These are phyloP conservation scores for Andrena praecox DNA, from an alignment of 2,888 invertebrate genomes.

Conservation along the genomic window DNA sequence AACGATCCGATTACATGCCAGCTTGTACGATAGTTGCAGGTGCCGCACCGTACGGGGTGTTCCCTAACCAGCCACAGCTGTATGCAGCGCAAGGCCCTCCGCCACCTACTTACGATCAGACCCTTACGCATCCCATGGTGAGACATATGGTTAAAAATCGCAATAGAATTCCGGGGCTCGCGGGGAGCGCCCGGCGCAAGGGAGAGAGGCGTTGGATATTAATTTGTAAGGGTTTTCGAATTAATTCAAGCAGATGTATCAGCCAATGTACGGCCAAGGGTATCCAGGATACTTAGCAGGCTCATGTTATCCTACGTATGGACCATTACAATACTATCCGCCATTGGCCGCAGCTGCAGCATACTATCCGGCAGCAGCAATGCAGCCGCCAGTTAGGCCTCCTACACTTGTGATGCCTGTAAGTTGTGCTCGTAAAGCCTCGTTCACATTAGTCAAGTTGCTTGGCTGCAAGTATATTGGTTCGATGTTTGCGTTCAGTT, in stretches of 20 bases:
- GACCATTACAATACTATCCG: slow-evolving; percentile 91
- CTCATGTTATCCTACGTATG: slow-evolving; percentile 90
- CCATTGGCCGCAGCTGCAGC: slow-evolving; percentile 89
- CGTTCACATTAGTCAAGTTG: background rate
- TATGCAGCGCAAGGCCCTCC: slow-evolving; percentile 90
- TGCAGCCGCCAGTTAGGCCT: slow-evolving; percentile 87
- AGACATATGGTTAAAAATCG: slow-evolving; percentile 5
- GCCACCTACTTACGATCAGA: slow-evolving; percentile 89
- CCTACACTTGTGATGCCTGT: slow-evolving; percentile 93
- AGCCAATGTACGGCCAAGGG: slow-evolving; percentile 90
- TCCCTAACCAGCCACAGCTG: slow-evolving; percentile 87
- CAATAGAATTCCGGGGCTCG: no score
- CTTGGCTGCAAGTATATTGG: no score
- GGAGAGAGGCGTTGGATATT: background rate
- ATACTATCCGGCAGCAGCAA: slow-evolving; percentile 87
- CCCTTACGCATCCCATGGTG: slow-evolving; percentile 88
- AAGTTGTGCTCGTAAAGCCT: slow-evolving; percentile 78
- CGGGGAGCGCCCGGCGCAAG: background rate
- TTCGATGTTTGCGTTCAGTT: no score
- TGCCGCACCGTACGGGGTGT: slow-evolving; percentile 88
- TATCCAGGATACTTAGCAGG: slow-evolving; percentile 90
- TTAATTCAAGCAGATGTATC: slow-evolving; percentile 88
- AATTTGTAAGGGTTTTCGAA: background rate
- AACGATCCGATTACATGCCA: slow-evolving; percentile 38
- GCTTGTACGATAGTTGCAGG: slow-evolving; percentile 86